A percentile compares a stretch with the other conserved stretches of the same genome.
Evolutionary conservation across 2,888 invertebrate species (phyloP).

Genomic region (Drosophila tanythrix): DNA sequence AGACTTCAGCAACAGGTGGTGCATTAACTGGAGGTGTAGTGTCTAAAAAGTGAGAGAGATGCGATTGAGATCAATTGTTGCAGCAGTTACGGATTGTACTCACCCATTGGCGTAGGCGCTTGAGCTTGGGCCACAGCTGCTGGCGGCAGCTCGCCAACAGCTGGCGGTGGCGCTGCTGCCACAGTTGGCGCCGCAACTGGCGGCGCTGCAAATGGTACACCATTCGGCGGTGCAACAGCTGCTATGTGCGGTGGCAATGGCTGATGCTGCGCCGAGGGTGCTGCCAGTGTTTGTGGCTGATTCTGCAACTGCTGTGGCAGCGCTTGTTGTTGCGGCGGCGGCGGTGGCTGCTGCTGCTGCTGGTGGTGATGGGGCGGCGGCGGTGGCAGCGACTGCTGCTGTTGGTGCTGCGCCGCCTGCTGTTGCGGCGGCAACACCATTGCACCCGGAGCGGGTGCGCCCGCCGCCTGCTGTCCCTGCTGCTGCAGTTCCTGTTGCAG

Average conservation of each 20-base stretch:
- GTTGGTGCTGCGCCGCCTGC: constrained; percentile 38
- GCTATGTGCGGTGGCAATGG: constrained; percentile 65
- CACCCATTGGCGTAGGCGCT: constrained; percentile 70
- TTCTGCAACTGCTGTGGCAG: constrained; percentile 96
- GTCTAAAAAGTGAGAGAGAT: constrained; percentile 36
- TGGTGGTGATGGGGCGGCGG: constrained; percentile 95
- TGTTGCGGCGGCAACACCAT: constrained; percentile 63
- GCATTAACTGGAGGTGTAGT: constrained; percentile 67
- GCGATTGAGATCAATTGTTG: not conserved
- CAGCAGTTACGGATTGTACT: constrained; percentile 1
- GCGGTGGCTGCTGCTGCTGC: constrained; percentile 82
- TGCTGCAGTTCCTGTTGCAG: constrained; percentile 89
- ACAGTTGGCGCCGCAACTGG: constrained; percentile 43
- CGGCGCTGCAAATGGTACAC: constrained; percentile 57
- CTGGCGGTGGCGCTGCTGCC: constrained; percentile 30
- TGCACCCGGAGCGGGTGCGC: constrained; percentile 48
- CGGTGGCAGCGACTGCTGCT: constrained; percentile 85
- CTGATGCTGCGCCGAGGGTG: constrained; percentile 62
- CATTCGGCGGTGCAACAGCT: constrained; percentile 59
- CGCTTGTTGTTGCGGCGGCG: constrained; percentile 81
- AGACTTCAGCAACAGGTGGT: constrained; percentile 51
- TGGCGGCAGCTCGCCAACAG: constrained; percentile 39
- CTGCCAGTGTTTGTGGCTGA: constrained; percentile 87
- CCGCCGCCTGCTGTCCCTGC: constrained; percentile 67
- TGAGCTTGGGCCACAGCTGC: constrained; percentile 49